These are phyloP conservation scores for Alethe diademata DNA, from an alignment of 2,113 vertebrate species.

Conservation along the genomic window DNA sequence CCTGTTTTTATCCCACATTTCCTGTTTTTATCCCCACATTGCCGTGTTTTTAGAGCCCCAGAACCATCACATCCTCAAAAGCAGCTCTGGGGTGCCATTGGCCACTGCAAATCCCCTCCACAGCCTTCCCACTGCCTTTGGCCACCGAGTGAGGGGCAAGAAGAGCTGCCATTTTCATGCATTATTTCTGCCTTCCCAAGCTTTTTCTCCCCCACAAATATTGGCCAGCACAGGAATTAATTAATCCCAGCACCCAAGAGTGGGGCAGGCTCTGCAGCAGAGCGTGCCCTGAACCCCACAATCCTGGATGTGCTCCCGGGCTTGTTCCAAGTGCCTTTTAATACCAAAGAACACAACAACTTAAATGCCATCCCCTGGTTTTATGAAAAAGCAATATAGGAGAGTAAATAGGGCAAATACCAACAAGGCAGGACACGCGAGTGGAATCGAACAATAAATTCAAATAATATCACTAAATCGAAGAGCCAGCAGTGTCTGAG, in stretches of 20 bases:
- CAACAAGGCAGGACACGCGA: constrained; percentile 87
- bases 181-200: neutral
- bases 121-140: neutral
- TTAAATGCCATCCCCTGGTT: constrained; percentile 94
- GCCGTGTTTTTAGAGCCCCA: accelerated
- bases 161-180: neutral
- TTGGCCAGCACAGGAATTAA: constrained; percentile 49
- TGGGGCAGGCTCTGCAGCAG: constrained; percentile 80
- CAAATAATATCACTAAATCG: constrained; percentile 72
- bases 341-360: constrained; percentile 91
- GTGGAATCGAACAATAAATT: constrained; percentile 86
- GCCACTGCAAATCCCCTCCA: neutral
- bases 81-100: neutral
- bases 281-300: constrained; percentile 81
- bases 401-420: constrained; percentile 98
- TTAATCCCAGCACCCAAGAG: constrained; percentile 72
- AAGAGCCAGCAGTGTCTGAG: constrained; percentile 1
- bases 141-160: neutral
- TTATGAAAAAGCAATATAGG: constrained; percentile 93
- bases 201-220: neutral
- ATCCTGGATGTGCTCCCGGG: constrained; percentile 84
- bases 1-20: too few species aligned
- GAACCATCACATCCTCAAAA: neutral
- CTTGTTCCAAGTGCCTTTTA: constrained; percentile 88
- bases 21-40: accelerated